These are phyloP conservation scores for Chelon labrosus DNA, from an alignment of 2,797 vertebrate genomes.

Conservation along the genomic window DNA sequence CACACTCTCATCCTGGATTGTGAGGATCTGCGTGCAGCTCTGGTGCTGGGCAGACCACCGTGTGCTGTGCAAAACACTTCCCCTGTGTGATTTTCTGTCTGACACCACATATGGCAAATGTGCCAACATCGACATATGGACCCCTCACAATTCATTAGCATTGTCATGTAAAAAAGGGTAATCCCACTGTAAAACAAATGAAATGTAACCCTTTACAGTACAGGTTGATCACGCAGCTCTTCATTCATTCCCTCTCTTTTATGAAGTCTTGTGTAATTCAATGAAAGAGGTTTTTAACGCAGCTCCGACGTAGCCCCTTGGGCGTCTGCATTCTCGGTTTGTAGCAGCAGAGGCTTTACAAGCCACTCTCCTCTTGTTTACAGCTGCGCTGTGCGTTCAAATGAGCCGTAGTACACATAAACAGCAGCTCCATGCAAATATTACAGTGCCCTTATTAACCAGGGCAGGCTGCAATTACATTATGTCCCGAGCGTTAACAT, in stretches of 20 bases:
- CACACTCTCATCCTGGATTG: slow-evolving; percentile 13
- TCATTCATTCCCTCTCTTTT: slow-evolving; percentile 52
- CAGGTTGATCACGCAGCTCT: slow-evolving; percentile 48
- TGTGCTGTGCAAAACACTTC: slow-evolving; percentile 30
- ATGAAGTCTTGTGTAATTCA: slow-evolving; percentile 71
- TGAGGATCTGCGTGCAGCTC: slow-evolving; percentile 15
- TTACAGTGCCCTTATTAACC: slow-evolving; percentile 75
- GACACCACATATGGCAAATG: slow-evolving; percentile 74
- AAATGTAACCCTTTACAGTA: slow-evolving; percentile 64
- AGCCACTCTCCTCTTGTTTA: slow-evolving; percentile 69
- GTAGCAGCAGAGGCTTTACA: slow-evolving; percentile 52
- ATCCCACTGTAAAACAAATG: slow-evolving; percentile 73
- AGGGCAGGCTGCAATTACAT: slow-evolving; percentile 71
- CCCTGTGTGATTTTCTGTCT: slow-evolving; percentile 56
- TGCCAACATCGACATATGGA: slow-evolving; percentile 68
- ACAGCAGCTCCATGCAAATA: slow-evolving; percentile 73
- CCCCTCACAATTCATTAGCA: slow-evolving; percentile 74
- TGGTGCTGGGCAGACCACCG: slow-evolving; percentile 1
- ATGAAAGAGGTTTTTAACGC: slow-evolving; percentile 58
- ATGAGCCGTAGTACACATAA: slow-evolving; percentile 65
- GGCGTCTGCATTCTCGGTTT: slow-evolving; percentile 38
- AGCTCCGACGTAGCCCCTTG: slow-evolving; percentile 32
- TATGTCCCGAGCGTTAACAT: slow-evolving; percentile 65
- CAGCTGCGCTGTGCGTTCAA: slow-evolving; percentile 53
- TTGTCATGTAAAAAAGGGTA: slow-evolving; percentile 75